phyloP scores from a whole-genome alignment of 2,797 vertebrate genomes.

The Thripadectes ignobilis region DNA sequence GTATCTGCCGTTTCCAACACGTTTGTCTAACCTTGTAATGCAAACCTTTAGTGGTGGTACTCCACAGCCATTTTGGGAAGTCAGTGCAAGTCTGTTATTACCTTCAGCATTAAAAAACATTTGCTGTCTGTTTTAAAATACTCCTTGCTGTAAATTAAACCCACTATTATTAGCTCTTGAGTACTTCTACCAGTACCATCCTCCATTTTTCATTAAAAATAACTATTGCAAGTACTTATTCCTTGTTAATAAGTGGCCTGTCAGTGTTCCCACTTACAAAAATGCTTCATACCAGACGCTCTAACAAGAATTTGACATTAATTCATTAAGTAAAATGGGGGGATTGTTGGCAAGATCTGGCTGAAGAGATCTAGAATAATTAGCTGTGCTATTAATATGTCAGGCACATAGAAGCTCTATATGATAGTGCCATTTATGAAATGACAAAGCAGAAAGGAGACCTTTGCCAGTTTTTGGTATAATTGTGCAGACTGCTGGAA shows the following conservation, averaged over 20 bases:
- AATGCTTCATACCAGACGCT: not conserved
- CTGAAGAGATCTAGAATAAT: not conserved
- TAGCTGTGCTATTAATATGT: not conserved
- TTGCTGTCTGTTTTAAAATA: not conserved
- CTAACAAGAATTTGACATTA: not conserved
- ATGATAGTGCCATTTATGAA: not conserved
- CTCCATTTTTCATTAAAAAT: conserved; percentile 25
- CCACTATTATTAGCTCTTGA: not conserved
- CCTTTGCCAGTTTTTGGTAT: not conserved
- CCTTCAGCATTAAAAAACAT: not conserved
- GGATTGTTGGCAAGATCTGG: not conserved
- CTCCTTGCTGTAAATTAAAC: conserved; percentile 15
- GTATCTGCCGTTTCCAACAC: not conserved
- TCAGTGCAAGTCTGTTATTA: not conserved
- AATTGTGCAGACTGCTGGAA: not conserved
- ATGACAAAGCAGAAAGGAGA: not conserved
- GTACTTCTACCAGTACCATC: not conserved
- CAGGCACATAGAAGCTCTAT: not conserved
- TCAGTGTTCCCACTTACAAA: not conserved
- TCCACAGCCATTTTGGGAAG: not conserved
- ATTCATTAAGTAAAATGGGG: not conserved
- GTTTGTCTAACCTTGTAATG: not conserved
- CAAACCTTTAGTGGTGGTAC: not conserved
- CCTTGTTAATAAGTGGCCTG: conserved; percentile 18
- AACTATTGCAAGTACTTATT: not conserved